These are phyloP conservation scores for Ditylenchus weischeri DNA, from an alignment of 2,888 invertebrate species.

Conservation along the genomic window DNA sequence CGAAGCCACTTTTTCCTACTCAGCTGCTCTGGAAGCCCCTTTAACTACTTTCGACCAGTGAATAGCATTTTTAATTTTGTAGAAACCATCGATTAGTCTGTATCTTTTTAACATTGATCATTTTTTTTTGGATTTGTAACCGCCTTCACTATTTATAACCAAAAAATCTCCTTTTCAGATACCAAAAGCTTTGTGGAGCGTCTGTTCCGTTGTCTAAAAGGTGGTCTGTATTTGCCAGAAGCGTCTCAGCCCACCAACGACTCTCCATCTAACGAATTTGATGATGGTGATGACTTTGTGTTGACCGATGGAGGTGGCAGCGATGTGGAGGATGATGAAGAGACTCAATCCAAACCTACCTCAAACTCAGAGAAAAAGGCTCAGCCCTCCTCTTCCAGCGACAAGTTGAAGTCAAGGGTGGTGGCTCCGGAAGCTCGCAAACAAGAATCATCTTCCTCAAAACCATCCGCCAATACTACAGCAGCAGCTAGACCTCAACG, in stretches of 20 bases:
- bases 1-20: no score
- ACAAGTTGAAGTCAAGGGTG: background rate
- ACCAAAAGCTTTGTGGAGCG: constrained; percentile 29
- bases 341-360: background rate
- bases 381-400: no score
- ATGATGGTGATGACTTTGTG: constrained; percentile 9
- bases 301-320: constrained; percentile 9
- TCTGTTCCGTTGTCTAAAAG: constrained; percentile 23
- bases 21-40: no score
- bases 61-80: no score
- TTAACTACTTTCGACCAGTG: no score
- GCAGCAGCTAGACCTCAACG: constrained; percentile 18
- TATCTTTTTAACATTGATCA: no score
- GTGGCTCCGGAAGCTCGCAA: constrained; percentile 9
- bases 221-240: constrained; percentile 17
- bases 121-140: no score
- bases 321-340: constrained; percentile 15
- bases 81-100: no score
- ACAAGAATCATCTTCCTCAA: constrained; percentile 1
- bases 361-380: constrained; percentile 1
- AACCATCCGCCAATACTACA: background rate
- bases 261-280: background rate
- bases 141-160: no score
- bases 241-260: background rate
- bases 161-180: constrained; percentile 18